phyloP scores from a whole-genome alignment of 30 jellyfish, hydroid and myxozoan species.

The Mastigias papua region DNA sequence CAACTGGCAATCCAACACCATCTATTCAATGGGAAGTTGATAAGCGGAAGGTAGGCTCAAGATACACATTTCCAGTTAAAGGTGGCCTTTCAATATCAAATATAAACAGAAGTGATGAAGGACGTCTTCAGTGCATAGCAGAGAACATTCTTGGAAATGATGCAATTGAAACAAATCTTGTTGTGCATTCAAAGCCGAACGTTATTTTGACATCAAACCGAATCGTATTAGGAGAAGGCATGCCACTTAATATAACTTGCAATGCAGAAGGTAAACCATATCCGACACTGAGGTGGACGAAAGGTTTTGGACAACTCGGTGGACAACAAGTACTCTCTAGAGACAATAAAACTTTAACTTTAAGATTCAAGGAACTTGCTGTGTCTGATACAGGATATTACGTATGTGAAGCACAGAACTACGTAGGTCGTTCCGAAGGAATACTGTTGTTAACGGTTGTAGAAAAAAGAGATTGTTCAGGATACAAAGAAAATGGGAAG shows the following conservation, averaged over 20 bases:
- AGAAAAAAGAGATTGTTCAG: constrained; percentile 6
- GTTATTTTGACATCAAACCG: neutral
- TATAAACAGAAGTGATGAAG: neutral
- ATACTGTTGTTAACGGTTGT: neutral
- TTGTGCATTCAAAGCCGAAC: constrained; percentile 36
- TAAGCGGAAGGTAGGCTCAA: no score
- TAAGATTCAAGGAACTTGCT: neutral
- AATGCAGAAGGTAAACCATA: constrained; percentile 32
- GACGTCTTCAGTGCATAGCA: no score
- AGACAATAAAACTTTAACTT: neutral
- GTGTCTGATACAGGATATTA: neutral
- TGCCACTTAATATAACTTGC: neutral
- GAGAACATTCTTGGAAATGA: no score
- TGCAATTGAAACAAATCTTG: constrained; percentile 11
- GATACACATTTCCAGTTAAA: constrained; percentile 10
- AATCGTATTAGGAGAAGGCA: neutral
- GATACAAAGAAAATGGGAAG: neutral
- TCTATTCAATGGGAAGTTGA: constrained; percentile 15
- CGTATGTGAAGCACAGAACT: constrained; percentile 28
- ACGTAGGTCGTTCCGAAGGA: neutral
- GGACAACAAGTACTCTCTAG: constrained; percentile 18
- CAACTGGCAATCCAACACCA: constrained; percentile 31
- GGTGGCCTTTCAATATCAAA: constrained; percentile 25
- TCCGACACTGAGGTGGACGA: constrained; percentile 29
- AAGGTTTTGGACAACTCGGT: neutral